Evolutionary conservation across 1,140 invertebrate species (phyloP).

Genomic region (Ips typographus): DNA sequence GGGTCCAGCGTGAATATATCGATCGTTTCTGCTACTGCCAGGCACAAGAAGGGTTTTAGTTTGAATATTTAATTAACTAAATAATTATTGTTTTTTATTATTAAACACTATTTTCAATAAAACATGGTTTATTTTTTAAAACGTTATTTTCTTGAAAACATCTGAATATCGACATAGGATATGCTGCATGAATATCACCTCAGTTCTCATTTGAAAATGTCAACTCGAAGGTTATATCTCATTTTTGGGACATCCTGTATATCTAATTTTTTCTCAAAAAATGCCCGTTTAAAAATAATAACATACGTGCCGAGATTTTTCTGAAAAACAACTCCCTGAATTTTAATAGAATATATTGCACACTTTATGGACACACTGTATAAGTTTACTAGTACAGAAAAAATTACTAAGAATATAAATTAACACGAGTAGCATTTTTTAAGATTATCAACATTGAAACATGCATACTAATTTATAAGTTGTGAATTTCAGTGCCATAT

Average conservation of each 20-base stretch:
- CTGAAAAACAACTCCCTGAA: too few species aligned
- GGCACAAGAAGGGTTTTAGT: conserved; percentile 23
- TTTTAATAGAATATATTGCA: too few species aligned
- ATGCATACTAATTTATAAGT: too few species aligned
- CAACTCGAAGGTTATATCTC: not conserved
- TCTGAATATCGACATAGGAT: not conserved
- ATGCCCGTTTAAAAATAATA: not conserved
- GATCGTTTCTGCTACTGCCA: conserved; percentile 27
- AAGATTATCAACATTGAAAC: too few species aligned
- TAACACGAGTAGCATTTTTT: too few species aligned
- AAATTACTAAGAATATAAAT: too few species aligned
- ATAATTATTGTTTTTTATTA: not conserved
- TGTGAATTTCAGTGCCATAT: too few species aligned
- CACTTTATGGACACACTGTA: too few species aligned
- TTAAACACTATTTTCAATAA: conserved; percentile 1
- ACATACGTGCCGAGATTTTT: too few species aligned
- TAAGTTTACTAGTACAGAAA: too few species aligned
- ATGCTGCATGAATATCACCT: not conserved
- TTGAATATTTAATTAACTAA: conserved; percentile 21
- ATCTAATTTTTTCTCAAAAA: not conserved
- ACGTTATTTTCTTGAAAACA: not conserved
- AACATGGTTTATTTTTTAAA: not conserved
- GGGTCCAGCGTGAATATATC: conserved; percentile 21
- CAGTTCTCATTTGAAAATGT: not conserved
- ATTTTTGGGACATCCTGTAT: not conserved